Evolutionary conservation across 2,888 invertebrate species (phyloP).

Genomic region (Stenoptilia bipunctidactyla): DNA sequence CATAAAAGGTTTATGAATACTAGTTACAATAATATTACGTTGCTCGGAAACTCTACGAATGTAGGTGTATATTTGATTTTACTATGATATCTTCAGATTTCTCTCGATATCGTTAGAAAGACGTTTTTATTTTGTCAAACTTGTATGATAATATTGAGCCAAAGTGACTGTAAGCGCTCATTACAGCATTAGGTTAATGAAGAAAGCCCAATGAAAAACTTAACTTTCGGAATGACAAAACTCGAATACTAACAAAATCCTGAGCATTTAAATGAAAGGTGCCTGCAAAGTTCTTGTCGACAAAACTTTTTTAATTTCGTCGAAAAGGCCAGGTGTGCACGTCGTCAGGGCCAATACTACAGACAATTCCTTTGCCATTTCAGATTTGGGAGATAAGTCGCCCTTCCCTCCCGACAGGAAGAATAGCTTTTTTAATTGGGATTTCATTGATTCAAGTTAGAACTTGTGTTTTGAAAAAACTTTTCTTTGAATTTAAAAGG

Average conservation of each 20-base stretch:
- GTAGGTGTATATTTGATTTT: too few species aligned
- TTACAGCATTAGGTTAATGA: too few species aligned
- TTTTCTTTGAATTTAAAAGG: too few species aligned
- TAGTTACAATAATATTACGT: too few species aligned
- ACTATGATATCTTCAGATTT: too few species aligned
- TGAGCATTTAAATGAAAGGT: conserved; percentile 62
- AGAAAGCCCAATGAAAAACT: conserved; percentile 18
- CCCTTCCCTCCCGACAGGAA: conserved; percentile 15
- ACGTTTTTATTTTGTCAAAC: too few species aligned
- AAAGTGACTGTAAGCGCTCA: too few species aligned
- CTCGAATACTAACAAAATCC: conserved; percentile 57
- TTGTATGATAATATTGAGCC: too few species aligned
- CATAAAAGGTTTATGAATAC: too few species aligned
- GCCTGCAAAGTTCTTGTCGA: conserved; percentile 45
- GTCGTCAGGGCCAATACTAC: conserved; percentile 49
- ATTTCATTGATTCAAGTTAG: conserved; percentile 24
- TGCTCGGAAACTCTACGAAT: too few species aligned
- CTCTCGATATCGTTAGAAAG: too few species aligned
- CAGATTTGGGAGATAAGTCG: conserved; percentile 33
- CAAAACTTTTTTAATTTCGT: conserved; percentile 67
- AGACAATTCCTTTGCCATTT: conserved; percentile 37
- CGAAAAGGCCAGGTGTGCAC: conserved; percentile 55
- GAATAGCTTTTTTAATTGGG: conserved; percentile 40
- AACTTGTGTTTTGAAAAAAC: too few species aligned
- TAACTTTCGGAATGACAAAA: conserved; percentile 56